Evolutionary conservation across 64 coral and sea anemone genomes (phyloP).

Genomic region (Astreopora myriophthalma): DNA sequence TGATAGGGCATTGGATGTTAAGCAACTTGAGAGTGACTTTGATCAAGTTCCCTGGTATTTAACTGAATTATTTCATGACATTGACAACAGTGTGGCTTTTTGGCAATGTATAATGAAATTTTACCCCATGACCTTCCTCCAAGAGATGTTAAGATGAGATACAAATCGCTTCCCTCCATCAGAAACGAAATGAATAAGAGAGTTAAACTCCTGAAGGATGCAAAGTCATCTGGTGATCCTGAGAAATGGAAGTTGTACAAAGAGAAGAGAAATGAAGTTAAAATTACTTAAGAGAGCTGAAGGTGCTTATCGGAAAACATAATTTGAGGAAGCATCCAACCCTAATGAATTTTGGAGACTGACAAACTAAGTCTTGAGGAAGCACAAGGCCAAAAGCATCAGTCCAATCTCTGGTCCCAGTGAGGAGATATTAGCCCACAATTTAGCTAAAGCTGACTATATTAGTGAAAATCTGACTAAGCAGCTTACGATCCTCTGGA

Average conservation of each 20-base stretch:
- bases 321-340: neutral
- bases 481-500: constrained; percentile 24
- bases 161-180: too few relatives aligned
- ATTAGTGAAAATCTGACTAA: constrained; percentile 13
- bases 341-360: neutral
- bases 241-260: neutral
- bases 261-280: neutral
- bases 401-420: neutral
- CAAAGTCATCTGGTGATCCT: neutral
- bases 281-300: neutral
- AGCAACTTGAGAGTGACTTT: neutral
- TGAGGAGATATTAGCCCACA: neutral
- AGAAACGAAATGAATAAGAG: too few relatives aligned
- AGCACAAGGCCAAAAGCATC: neutral
- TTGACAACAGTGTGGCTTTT: too few relatives aligned
- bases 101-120: too few relatives aligned
- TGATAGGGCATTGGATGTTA: neutral
- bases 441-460: neutral
- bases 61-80: constrained; percentile 32
- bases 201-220: neutral
- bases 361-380: neutral
- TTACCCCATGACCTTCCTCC: too few relatives aligned
- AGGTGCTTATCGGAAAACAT: too few relatives aligned
- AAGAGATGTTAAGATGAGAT: too few relatives aligned
- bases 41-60: constrained; percentile 1